Conservation (phyloP, 2,113 vertebrate species). For the Corydoras sp. region DNA sequence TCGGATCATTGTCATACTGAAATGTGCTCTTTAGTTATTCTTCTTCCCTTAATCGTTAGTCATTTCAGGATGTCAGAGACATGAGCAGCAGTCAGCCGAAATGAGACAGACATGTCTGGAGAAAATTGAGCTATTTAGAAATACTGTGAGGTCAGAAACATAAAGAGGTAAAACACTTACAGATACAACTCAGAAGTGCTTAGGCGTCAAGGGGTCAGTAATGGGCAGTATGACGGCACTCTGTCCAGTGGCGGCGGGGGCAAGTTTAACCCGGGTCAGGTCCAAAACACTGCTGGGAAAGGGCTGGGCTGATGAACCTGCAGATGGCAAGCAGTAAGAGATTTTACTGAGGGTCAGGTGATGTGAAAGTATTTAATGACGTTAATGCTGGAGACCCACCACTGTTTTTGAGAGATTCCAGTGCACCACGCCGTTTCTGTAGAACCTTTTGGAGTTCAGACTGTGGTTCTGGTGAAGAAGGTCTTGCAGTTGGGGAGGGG, state of each 20-base stretch:
- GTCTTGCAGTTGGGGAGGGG: slow-evolving; percentile 15
- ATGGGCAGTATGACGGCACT: neutral
- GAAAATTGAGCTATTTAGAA: too few species aligned
- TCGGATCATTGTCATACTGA: too few species aligned
- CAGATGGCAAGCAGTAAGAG: neutral
- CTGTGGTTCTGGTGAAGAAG: slow-evolving; percentile 25
- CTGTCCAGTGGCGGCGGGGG: slow-evolving; percentile 14
- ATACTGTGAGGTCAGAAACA: too few species aligned
- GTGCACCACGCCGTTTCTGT: slow-evolving; percentile 28
- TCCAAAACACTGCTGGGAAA: slow-evolving; percentile 37
- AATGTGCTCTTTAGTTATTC: too few species aligned
- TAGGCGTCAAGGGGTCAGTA: slow-evolving; percentile 5
- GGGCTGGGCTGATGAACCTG: slow-evolving; percentile 1
- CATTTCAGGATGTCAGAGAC: too few species aligned
- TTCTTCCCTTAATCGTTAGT: too few species aligned
- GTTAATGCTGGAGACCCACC: slow-evolving; percentile 25
- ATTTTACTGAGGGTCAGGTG: neutral
- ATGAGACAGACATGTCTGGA: too few species aligned
- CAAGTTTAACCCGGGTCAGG: slow-evolving; percentile 24
- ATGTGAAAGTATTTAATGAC: neutral
- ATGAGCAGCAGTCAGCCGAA: too few species aligned
- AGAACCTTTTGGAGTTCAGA: slow-evolving; percentile 37
- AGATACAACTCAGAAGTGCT: neutral
- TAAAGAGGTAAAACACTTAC: slow-evolving; percentile 33
- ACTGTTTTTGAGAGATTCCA: slow-evolving; percentile 12